phyloP scores from a whole-genome alignment of 2,888 invertebrate species.

The Octonoba sinensis region DNA sequence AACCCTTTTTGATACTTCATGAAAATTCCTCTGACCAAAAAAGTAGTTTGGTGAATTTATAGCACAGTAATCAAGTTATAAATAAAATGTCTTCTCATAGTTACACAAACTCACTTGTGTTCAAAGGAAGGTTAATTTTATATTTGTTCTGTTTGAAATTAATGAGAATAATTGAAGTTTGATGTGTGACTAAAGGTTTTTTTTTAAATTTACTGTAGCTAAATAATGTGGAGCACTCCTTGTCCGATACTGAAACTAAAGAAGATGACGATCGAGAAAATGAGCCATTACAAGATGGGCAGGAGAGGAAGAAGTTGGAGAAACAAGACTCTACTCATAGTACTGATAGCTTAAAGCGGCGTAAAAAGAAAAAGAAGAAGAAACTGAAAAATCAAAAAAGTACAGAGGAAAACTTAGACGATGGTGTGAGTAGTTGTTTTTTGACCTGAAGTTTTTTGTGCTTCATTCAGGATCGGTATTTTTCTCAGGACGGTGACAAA shows the following conservation, averaged over 20 bases:
- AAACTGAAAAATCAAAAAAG: slow-evolving; percentile 69
- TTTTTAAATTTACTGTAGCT: slow-evolving; percentile 40
- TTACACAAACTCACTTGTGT: too few species aligned
- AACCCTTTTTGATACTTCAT: too few species aligned
- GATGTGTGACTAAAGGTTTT: too few species aligned
- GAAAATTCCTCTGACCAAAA: too few species aligned
- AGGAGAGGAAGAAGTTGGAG: slow-evolving; percentile 63
- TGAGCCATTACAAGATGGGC: slow-evolving; percentile 74
- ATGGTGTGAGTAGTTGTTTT: slow-evolving; percentile 46
- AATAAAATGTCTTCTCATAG: too few species aligned
- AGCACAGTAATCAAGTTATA: too few species aligned
- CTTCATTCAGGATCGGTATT: too few species aligned
- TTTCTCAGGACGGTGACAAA: too few species aligned
- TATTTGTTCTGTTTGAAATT: too few species aligned
- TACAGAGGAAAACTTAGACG: slow-evolving; percentile 79
- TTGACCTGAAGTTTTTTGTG: slow-evolving; percentile 4
- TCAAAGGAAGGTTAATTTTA: too few species aligned
- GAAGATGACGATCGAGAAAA: slow-evolving; percentile 78
- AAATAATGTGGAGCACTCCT: slow-evolving; percentile 65
- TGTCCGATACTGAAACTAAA: slow-evolving; percentile 73
- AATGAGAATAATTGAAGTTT: too few species aligned
- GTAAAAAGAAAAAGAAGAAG: slow-evolving; percentile 75
- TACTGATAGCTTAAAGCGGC: slow-evolving; percentile 76
- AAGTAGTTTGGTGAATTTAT: too few species aligned
- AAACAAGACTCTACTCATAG: slow-evolving; percentile 67